A percentile compares a stretch with the other conserved stretches of the same genome.
Conservation (phyloP, 2,113 vertebrate genomes). For the Semicossyphus pulcher region DNA sequence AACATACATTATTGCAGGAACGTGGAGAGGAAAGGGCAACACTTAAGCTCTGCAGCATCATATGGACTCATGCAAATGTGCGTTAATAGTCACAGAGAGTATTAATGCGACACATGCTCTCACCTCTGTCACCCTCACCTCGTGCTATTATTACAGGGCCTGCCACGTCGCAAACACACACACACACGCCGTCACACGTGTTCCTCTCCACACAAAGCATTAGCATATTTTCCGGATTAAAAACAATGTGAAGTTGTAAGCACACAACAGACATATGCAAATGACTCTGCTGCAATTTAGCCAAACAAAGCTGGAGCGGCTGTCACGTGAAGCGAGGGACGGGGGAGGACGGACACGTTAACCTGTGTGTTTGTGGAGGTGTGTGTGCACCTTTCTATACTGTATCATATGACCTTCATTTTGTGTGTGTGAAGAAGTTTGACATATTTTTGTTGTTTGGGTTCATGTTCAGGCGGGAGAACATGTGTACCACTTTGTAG, state of each 20-base stretch:
- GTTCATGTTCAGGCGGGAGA: too few relatives aligned
- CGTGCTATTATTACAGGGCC: conserved; percentile 58
- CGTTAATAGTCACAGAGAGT: conserved; percentile 48
- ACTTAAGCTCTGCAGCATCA: conserved; percentile 33
- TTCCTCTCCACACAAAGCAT: conserved; percentile 40
- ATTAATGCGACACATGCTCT: conserved; percentile 63
- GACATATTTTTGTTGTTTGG: too few relatives aligned
- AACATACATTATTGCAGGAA: neutral
- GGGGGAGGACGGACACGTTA: conserved; percentile 7
- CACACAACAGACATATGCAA: conserved; percentile 73
- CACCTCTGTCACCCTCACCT: conserved; percentile 68
- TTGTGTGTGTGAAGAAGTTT: too few relatives aligned
- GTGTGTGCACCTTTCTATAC: conserved; percentile 6
- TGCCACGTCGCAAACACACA: conserved; percentile 18
- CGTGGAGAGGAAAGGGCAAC: neutral
- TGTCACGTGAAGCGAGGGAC: conserved; percentile 32
- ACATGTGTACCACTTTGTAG: too few relatives aligned
- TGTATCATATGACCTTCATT: too few relatives aligned
- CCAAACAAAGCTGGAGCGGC: conserved; percentile 71
- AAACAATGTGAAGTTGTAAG: conserved; percentile 74
- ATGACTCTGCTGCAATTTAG: conserved; percentile 72
- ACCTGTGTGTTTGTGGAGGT: conserved; percentile 2
- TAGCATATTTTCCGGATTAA: conserved; percentile 71
- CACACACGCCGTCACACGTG: conserved; percentile 6
- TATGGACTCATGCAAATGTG: conserved; percentile 54